Evolutionary conservation across 1,140 invertebrate genomes (phyloP).

Genomic region (Drosophila guanche): DNA sequence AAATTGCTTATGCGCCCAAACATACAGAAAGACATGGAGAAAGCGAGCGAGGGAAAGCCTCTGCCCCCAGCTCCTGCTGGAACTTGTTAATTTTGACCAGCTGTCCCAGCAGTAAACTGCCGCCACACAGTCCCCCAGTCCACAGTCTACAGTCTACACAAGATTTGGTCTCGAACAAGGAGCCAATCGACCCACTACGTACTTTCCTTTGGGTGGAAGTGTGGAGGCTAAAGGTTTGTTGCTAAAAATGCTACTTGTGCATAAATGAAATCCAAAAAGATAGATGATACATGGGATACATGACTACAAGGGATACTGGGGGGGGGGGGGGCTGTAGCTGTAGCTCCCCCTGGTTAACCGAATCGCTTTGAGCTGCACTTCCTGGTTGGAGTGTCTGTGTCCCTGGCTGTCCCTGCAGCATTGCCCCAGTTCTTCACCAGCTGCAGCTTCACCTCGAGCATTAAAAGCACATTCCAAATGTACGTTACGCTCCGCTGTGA

Average conservation of each 20-base stretch:
- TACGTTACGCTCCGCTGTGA: constrained; percentile 12
- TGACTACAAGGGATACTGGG: not conserved
- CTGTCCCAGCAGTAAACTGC: constrained; percentile 70
- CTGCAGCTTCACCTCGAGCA: constrained; percentile 10
- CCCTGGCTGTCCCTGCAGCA: constrained; percentile 1
- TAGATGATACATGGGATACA: constrained; percentile 34
- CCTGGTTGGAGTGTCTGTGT: not conserved
- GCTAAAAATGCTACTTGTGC: constrained; percentile 67
- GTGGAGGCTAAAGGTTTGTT: not conserved
- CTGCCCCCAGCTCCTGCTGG: constrained; percentile 17
- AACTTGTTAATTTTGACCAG: constrained; percentile 80
- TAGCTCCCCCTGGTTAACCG: not conserved
- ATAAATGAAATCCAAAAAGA: constrained; percentile 66
- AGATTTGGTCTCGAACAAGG: not conserved
- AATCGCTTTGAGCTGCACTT: not conserved
- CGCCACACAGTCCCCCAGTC: constrained; percentile 11
- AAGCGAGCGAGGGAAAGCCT: constrained; percentile 38
- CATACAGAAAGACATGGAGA: constrained; percentile 42
- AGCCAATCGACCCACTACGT: not conserved
- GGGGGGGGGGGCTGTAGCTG: too few relatives aligned
- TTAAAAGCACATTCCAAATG: constrained; percentile 57
- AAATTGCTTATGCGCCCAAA: constrained; percentile 75
- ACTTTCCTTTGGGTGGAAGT: not conserved
- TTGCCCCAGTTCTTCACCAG: too few relatives aligned
- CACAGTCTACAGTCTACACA: not conserved